A percentile compares a stretch with the other conserved stretches of the same genome.
These are phyloP conservation scores for Triplophysa yarkandensis DNA, from an alignment of 2,797 vertebrate species.

Conservation along the genomic window DNA sequence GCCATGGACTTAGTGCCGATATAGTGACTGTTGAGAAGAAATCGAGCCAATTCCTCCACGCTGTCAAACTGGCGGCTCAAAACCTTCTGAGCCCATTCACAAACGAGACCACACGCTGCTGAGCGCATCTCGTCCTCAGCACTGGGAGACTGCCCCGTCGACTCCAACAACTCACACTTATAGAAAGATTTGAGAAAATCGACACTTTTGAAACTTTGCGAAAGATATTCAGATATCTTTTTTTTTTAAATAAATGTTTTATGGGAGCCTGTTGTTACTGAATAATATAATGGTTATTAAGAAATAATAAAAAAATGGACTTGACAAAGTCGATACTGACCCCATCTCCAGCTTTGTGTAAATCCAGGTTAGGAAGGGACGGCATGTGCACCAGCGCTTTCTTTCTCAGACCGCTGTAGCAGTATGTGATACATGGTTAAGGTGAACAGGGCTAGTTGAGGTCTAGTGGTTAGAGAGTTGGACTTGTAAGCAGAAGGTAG, in stretches of 20 bases:
- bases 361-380: conserved; percentile 94
- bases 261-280: no score
- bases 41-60: conserved; percentile 94
- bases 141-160: conserved; percentile 87
- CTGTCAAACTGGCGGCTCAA: conserved; percentile 96
- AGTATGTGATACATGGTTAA: conserved; percentile 92
- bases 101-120: conserved; percentile 94
- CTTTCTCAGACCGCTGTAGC: conserved; percentile 98
- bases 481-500: no score
- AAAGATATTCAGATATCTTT: no score
- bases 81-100: conserved; percentile 99
- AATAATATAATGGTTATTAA: no score
- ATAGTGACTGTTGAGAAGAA: conserved; percentile 97
- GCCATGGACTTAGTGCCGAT: conserved; percentile 97
- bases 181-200: conserved; percentile 4
- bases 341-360: conserved; percentile 96
- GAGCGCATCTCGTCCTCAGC: conserved; percentile 95
- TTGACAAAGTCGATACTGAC: conserved; percentile 69
- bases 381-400: conserved; percentile 99
- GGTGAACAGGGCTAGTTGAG: conserved; percentile 65
- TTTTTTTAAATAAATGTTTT: no score
- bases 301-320: no score
- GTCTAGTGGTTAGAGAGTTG: no score
- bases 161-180: conserved; percentile 92
- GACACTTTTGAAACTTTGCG: neutral